phyloP scores from a whole-genome alignment of 2,888 invertebrate genomes.

The Dasysyrphus albostriatus region DNA sequence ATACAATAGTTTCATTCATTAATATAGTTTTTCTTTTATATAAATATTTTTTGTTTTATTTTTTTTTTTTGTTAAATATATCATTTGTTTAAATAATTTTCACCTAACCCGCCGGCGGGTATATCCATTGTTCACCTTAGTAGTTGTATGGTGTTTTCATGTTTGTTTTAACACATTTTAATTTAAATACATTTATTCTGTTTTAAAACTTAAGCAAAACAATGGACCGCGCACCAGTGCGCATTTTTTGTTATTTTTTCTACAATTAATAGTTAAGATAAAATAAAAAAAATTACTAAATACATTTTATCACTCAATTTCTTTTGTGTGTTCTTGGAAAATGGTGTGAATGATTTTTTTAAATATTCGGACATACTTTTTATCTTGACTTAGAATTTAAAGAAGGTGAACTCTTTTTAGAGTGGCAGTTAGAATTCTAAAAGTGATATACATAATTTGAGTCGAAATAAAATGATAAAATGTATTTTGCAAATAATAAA shows the following conservation, averaged over 20 bases:
- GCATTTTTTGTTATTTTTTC: conserved; percentile 54
- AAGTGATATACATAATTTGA: conserved; percentile 4
- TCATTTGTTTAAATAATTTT: conserved; percentile 59
- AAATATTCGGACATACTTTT: conserved; percentile 7
- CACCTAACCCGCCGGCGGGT: conserved; percentile 76
- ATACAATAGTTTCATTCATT: conserved; percentile 44
- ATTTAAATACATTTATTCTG: conserved; percentile 50
- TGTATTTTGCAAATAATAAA: conserved; percentile 50
- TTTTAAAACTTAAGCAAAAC: conserved; percentile 36
- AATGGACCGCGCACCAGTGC: conserved; percentile 73
- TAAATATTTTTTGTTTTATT: conserved; percentile 37
- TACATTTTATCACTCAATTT: conserved; percentile 63
- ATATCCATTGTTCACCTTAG: conserved; percentile 54
- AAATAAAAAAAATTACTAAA: conserved; percentile 45
- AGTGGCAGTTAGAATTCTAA: conserved; percentile 68
- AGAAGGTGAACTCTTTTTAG: conserved; percentile 33
- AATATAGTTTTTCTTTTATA: conserved; percentile 43
- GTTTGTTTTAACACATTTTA: conserved; percentile 30
- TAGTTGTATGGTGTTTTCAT: conserved; percentile 43
- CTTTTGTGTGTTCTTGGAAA: conserved; percentile 44
- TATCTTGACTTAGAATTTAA: conserved; percentile 34
- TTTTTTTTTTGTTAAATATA: conserved; percentile 42
- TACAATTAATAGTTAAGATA: conserved; percentile 60
- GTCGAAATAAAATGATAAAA: conserved; percentile 63
- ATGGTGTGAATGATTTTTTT: conserved; percentile 28